phyloP scores from a whole-genome alignment of 2,113 vertebrate species.

The Abramis brama region DNA sequence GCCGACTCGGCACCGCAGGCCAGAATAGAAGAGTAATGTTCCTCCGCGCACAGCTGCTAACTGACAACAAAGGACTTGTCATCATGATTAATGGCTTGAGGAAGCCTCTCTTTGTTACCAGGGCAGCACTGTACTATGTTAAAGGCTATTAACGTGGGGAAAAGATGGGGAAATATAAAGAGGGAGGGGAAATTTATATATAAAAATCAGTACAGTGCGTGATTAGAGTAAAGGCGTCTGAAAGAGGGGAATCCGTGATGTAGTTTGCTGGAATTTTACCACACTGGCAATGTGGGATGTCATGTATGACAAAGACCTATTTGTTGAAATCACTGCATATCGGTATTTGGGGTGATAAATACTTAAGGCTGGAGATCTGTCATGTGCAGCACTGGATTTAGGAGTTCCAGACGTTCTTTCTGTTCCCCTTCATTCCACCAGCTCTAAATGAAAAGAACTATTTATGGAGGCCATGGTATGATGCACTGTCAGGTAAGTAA shows the following conservation, averaged over 20 bases:
- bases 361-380: slow-evolving; percentile 9
- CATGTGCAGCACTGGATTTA: slow-evolving; percentile 5
- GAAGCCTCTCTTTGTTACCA: slow-evolving; percentile 67
- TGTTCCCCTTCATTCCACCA: not conserved
- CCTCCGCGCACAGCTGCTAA: slow-evolving; percentile 70
- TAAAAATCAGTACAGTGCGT: not conserved
- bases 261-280: not conserved
- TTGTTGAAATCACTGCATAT: slow-evolving; percentile 38
- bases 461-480: slow-evolving; percentile 43
- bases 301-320: not conserved
- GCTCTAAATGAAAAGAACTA: slow-evolving; percentile 29
- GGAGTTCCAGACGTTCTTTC: not conserved
- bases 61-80: slow-evolving; percentile 77
- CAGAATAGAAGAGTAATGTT: slow-evolving; percentile 72
- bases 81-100: slow-evolving; percentile 74
- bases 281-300: not conserved
- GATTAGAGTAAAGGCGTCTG: not conserved
- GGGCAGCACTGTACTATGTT: slow-evolving; percentile 58
- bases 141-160: slow-evolving; percentile 57
- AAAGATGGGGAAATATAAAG: slow-evolving; percentile 24
- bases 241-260: slow-evolving; percentile 15
- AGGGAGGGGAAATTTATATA: not conserved
- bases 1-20: slow-evolving; percentile 50
- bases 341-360: slow-evolving; percentile 21
- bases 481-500: slow-evolving; percentile 38